phyloP scores from a whole-genome alignment of 1,140 invertebrate species.

The Diprion similis region DNA sequence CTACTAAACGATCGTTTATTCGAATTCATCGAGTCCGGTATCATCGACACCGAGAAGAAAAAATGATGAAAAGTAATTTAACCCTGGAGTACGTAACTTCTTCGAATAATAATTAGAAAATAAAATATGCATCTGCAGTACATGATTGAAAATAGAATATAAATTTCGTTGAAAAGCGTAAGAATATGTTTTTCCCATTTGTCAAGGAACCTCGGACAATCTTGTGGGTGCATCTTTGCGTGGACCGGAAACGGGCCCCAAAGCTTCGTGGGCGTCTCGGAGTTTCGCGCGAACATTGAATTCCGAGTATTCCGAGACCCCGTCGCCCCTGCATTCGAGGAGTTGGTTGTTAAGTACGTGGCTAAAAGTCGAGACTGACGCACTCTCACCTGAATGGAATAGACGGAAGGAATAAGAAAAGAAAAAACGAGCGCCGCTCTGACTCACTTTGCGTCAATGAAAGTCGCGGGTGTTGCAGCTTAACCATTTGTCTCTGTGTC shows the following conservation, averaged over 20 bases:
- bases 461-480: conserved; percentile 12
- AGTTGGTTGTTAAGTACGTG: background rate
- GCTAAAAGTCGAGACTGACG: conserved; percentile 34
- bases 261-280: background rate
- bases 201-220: background rate
- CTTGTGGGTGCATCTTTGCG: background rate
- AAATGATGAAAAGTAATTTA: too few species aligned
- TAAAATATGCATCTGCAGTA: too few species aligned
- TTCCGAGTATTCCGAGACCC: background rate
- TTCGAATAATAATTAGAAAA: too few species aligned
- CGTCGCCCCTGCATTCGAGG: background rate
- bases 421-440: background rate
- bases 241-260: background rate
- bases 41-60: too few species aligned
- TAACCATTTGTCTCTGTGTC: background rate
- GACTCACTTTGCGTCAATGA: conserved; percentile 39
- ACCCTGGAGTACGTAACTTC: too few species aligned
- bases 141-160: too few species aligned
- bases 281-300: background rate
- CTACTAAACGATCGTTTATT: too few species aligned
- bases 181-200: too few species aligned
- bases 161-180: too few species aligned
- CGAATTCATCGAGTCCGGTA: too few species aligned
- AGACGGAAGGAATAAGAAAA: conserved; percentile 7
- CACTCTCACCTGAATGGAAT: conserved; percentile 38